Conservation (phyloP, 2,888 invertebrate genomes). For the Athalia cordata region DNA sequence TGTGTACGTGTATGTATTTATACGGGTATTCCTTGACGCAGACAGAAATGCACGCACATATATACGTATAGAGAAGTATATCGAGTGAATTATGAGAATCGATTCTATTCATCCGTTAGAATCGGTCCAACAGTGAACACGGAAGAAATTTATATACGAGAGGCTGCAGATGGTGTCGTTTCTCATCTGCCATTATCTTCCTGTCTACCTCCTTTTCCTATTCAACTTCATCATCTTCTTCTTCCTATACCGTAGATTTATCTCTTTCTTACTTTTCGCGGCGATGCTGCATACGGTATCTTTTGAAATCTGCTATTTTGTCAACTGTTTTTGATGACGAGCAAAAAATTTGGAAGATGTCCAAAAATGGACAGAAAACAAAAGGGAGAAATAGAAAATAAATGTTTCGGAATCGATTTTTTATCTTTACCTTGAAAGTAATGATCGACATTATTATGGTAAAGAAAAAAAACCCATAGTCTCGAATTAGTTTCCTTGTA, state of each 20-base stretch:
- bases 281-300: neutral
- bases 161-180: conserved; percentile 34
- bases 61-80: neutral
- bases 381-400: no score
- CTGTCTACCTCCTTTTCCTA: neutral
- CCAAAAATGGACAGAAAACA: no score
- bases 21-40: neutral
- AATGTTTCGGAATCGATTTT: no score
- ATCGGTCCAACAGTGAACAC: conserved; percentile 21
- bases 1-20: neutral
- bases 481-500: neutral
- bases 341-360: no score
- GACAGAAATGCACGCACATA: neutral
- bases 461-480: neutral
- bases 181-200: conserved; percentile 35
- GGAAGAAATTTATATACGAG: conserved; percentile 9
- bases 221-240: conserved; percentile 6
- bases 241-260: neutral
- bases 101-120: conserved; percentile 32
- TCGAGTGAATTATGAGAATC: conserved; percentile 36
- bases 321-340: no score
- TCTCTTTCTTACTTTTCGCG: neutral
- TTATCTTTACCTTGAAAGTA: neutral
- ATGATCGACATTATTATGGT: neutral
- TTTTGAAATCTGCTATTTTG: neutral